Evolutionary conservation across 2,797 vertebrate species (phyloP), one percentile per base, ranked within the genome.

Genomic region (Pseudopleuronectes americanus): DNA sequence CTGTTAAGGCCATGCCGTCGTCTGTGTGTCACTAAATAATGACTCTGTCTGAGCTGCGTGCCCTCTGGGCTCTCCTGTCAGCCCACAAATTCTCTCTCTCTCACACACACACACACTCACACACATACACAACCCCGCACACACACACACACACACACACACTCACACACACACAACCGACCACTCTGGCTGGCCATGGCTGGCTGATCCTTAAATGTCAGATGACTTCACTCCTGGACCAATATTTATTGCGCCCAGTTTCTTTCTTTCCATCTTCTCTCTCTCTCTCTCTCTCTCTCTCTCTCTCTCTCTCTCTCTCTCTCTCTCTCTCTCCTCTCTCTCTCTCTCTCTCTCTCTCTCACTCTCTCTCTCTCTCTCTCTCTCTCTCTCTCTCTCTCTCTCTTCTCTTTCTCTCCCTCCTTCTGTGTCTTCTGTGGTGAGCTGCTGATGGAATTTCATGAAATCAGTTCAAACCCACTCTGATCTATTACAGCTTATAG

Each of bases 171-270:
- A 55, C 64, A 62, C 53, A 53, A 26, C 26, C 26, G 26, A 26
- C 26, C 48, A 36, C 71, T 80, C 71, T 68, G 74, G 68, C 79
- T 86, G 81, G 85, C 77, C 57, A 87, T 74, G 80, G 88, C 82
- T 91, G 92, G 83, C 86, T 91, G 88, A 88, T 84, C 92, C 90
- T 90, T 93, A 94, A 94, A 94, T 94, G 94, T 93, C 93, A 94
- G 87, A 90, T 89, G 87, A 92, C 88, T 93, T 92, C 85, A 81
- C 81, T 92, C 71, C 74, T 77, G 77, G 74, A 86, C 86, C 72
- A 87, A 90, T 80, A 84, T 89, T 88, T 87, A 74, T 81, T 64
- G 80, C 77, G 62, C 68, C 53, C 69, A 72, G 65, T 81, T 71
- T 77, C 68, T 80, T 58, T 69, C 22, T 59, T n/a, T 60, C 65